Conservation (phyloP, 2,888 invertebrate genomes). For the Diaphora mendica region DNA sequence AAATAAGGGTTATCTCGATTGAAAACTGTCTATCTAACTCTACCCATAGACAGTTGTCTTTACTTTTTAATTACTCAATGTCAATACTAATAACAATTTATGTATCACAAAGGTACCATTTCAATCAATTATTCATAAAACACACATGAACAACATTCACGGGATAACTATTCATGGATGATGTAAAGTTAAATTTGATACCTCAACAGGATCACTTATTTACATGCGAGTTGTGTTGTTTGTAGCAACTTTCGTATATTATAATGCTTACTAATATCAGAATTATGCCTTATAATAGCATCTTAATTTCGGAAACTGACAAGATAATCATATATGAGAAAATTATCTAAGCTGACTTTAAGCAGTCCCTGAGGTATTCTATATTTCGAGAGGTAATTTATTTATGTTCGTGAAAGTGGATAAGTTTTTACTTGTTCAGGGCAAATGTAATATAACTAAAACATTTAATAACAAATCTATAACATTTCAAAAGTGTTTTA, state of each 20-base stretch:
- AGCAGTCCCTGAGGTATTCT: conserved; percentile 29
- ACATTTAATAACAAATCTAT: conserved; percentile 20
- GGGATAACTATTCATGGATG: neutral
- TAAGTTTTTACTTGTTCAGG: conserved; percentile 24
- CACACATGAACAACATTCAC: neutral
- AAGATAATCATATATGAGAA: conserved; percentile 7
- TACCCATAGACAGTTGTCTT: neutral
- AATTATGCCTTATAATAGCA: neutral
- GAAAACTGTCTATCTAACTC: neutral
- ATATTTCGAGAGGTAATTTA: conserved; percentile 23
- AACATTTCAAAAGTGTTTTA: conserved; percentile 13
- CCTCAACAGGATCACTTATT: neutral
- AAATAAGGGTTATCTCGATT: neutral
- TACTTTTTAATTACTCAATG: too few relatives aligned
- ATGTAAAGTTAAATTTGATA: neutral
- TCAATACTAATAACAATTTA: too few relatives aligned
- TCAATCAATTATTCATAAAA: neutral
- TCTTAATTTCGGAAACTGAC: neutral
- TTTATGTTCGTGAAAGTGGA: conserved; percentile 32
- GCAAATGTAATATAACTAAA: too few relatives aligned
- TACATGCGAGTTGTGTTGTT: neutral
- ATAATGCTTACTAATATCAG: neutral
- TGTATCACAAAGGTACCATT: too few relatives aligned
- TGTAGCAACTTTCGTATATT: neutral
- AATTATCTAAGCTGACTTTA: conserved; percentile 25